Conservation (phyloP, 2,797 vertebrate genomes). For the Rhinichthys osculus region DNA sequence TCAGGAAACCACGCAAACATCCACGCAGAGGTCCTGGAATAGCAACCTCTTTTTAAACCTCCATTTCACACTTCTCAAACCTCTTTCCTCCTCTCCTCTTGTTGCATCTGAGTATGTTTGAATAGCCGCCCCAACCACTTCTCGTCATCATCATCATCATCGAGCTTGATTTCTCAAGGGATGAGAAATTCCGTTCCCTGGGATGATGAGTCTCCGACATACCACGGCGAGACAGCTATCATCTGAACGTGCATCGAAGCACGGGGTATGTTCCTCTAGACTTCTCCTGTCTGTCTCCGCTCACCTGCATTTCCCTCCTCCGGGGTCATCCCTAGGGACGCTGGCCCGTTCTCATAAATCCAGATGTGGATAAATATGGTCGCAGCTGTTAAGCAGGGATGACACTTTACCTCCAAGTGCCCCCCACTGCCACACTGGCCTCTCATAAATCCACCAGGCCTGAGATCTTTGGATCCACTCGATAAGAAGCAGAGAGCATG, state of each 20-base stretch:
- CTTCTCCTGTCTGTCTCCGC: slow-evolving; percentile 8
- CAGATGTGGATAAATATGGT: slow-evolving; percentile 72
- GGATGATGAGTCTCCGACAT: slow-evolving; percentile 9
- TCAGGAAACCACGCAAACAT: slow-evolving; percentile 33
- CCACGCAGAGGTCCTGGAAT: slow-evolving; percentile 32
- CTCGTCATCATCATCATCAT: slow-evolving; percentile 12
- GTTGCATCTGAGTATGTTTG: neutral
- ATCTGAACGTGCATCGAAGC: neutral
- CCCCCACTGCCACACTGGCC: slow-evolving; percentile 64
- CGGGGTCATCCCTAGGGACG: slow-evolving; percentile 19
- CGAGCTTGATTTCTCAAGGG: slow-evolving; percentile 11
- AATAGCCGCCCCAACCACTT: neutral
- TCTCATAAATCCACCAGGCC: slow-evolving; percentile 65
- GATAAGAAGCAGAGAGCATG: slow-evolving; percentile 47
- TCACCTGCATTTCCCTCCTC: slow-evolving; percentile 38
- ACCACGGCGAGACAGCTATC: neutral
- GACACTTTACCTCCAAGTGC: slow-evolving; percentile 74
- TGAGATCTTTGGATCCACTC: slow-evolving; percentile 52
- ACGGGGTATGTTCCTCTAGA: slow-evolving; percentile 27
- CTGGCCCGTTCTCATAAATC: slow-evolving; percentile 65
- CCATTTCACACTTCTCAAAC: slow-evolving; percentile 27
- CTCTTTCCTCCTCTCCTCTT: neutral
- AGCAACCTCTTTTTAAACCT: slow-evolving; percentile 15
- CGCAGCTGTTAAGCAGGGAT: slow-evolving; percentile 69
- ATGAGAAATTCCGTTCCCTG: neutral